Percentiles rank a stretch among this genome's conserved stretches.
These are phyloP conservation scores for Tortrix viridana DNA, from an alignment of 2,888 invertebrate genomes.

Conservation along the genomic window DNA sequence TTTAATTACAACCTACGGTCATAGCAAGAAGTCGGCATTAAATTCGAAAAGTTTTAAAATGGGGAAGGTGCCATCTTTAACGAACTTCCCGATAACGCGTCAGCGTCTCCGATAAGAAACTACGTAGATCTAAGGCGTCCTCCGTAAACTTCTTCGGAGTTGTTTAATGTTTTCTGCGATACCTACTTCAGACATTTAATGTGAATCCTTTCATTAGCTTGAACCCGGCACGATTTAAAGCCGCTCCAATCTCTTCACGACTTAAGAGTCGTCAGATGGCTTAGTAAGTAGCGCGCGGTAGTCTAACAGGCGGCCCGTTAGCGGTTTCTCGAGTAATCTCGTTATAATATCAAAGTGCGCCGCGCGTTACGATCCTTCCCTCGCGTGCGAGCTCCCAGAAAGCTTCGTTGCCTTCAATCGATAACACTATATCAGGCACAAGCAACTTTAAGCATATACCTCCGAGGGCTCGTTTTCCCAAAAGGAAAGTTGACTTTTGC, in stretches of 20 bases:
- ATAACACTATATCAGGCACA: slow-evolving; percentile 66
- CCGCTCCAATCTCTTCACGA: slow-evolving; percentile 11
- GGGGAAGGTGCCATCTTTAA: not conserved
- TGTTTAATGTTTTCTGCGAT: slow-evolving; percentile 8
- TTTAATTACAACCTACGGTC: slow-evolving; percentile 1
- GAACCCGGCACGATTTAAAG: slow-evolving; percentile 2
- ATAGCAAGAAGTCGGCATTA: not conserved
- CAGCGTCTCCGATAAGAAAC: slow-evolving; percentile 5
- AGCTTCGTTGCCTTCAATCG: slow-evolving; percentile 70
- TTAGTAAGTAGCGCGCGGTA: slow-evolving; percentile 43
- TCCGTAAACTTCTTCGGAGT: slow-evolving; percentile 1
- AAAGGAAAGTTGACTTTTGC: slow-evolving; percentile 51
- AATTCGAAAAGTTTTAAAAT: not conserved
- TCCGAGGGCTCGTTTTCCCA: slow-evolving; percentile 63
- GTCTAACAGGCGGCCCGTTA: slow-evolving; percentile 52
- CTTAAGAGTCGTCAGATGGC: slow-evolving; percentile 20
- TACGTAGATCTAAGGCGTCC: slow-evolving; percentile 1
- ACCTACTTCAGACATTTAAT: slow-evolving; percentile 15
- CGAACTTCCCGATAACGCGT: slow-evolving; percentile 2
- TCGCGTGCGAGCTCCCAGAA: slow-evolving; percentile 74
- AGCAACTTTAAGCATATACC: slow-evolving; percentile 69
- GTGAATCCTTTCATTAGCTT: slow-evolving; percentile 12
- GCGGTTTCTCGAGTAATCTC: slow-evolving; percentile 64
- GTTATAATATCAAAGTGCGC: slow-evolving; percentile 70
- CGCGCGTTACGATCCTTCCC: slow-evolving; percentile 68